These are phyloP conservation scores for Takifugu bimaculatus DNA, from an alignment of 2,113 vertebrate genomes.

Conservation along the genomic window DNA sequence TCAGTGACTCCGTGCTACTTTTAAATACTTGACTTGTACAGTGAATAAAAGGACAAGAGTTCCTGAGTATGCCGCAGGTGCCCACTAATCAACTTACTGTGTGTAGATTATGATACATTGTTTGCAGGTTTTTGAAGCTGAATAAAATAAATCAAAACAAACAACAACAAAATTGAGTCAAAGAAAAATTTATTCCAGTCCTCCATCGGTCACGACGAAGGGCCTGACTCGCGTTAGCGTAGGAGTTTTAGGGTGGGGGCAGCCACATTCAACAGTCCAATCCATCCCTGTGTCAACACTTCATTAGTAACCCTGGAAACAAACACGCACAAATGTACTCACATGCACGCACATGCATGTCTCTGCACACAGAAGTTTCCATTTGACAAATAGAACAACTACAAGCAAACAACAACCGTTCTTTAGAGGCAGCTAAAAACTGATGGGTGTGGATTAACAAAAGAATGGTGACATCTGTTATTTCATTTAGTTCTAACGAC, in stretches of 20 bases:
- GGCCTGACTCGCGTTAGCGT: too few relatives aligned
- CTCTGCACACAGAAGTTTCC: slow-evolving; percentile 12
- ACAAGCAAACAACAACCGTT: too few relatives aligned
- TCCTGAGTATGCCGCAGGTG: slow-evolving; percentile 5
- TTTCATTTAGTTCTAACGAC: too few relatives aligned
- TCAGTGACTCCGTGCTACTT: background rate
- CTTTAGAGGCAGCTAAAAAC: too few relatives aligned
- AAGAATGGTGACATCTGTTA: too few relatives aligned
- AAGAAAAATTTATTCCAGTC: too few relatives aligned
- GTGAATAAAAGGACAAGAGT: background rate
- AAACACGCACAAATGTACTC: slow-evolving; percentile 17
- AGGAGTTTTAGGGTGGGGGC: too few relatives aligned
- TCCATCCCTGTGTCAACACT: slow-evolving; percentile 70
- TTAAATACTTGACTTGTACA: background rate
- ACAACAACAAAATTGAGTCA: too few relatives aligned
- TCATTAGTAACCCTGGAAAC: slow-evolving; percentile 66
- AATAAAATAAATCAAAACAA: background rate
- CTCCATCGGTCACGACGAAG: background rate
- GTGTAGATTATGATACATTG: too few relatives aligned
- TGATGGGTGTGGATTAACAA: too few relatives aligned
- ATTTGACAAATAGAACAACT: background rate
- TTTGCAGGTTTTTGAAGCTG: slow-evolving; percentile 8
- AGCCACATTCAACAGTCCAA: slow-evolving; percentile 39
- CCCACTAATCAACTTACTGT: slow-evolving; percentile 8
- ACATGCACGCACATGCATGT: background rate